Evolutionary conservation across 2,797 vertebrate genomes (phyloP).

Genomic region (Fundulus diaphanus): DNA sequence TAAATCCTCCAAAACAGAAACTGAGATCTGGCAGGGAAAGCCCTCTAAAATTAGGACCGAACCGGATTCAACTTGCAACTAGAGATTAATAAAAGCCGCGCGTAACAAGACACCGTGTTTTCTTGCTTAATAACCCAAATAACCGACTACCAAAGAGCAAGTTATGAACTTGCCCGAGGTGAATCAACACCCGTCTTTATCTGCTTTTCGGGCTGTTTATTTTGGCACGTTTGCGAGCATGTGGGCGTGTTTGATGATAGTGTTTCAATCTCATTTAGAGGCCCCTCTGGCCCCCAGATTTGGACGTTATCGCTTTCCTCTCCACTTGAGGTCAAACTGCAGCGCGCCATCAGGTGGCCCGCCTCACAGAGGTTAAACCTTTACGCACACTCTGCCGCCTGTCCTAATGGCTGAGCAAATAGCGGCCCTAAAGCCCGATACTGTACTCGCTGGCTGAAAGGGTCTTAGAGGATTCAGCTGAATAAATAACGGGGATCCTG

Average conservation of each 20-base stretch:
- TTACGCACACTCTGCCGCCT: conserved; percentile 63
- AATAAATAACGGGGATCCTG: conserved; percentile 74
- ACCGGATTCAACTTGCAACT: not conserved
- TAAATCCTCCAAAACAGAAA: not conserved
- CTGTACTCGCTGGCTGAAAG: conserved; percentile 60
- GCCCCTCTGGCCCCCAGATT: conserved; percentile 24
- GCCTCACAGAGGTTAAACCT: conserved; percentile 61
- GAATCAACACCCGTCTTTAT: conserved; percentile 10
- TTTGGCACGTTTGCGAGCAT: conserved; percentile 7
- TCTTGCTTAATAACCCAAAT: not conserved
- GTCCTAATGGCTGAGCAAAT: conserved; percentile 71
- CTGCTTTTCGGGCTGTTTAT: conserved; percentile 5
- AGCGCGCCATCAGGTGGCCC: conserved; percentile 32
- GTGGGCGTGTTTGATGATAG: conserved; percentile 20
- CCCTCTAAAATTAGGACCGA: not conserved
- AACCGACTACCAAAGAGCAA: not conserved
- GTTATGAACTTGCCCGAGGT: not conserved
- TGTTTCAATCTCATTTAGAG: conserved; percentile 12
- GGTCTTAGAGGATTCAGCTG: conserved; percentile 74
- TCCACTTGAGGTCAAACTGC: conserved; percentile 41
- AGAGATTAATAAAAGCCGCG: not conserved
- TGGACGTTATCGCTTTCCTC: conserved; percentile 41
- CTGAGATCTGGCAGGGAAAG: not conserved
- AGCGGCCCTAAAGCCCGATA: conserved; percentile 58
- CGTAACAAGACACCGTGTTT: not conserved